A percentile compares a stretch with the other conserved stretches of the same genome.
Conservation (phyloP, 2,888 invertebrate species). For the Fragum sueziense region DNA sequence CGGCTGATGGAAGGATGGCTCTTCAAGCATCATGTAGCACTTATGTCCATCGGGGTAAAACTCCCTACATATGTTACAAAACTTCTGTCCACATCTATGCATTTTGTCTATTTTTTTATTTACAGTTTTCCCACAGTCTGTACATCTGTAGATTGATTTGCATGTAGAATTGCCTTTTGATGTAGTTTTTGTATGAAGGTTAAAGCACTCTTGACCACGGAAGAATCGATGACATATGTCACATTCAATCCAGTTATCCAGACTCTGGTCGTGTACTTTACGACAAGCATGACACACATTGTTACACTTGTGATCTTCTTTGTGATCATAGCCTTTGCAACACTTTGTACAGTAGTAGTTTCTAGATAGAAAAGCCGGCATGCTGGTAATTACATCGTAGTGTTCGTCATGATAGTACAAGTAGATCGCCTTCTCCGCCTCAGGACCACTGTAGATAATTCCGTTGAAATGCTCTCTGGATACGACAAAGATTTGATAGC, state of each 20-base stretch:
- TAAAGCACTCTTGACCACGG: constrained; percentile 21
- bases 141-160: background rate
- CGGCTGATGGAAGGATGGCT: background rate
- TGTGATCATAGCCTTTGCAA: constrained; percentile 30
- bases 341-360: constrained; percentile 28
- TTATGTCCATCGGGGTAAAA: background rate
- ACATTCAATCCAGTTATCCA: constrained; percentile 13
- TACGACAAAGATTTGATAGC: too few relatives aligned
- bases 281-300: constrained; percentile 19
- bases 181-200: constrained; percentile 9
- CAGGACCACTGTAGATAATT: too few relatives aligned
- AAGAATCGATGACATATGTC: constrained; percentile 22
- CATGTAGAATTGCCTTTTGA: constrained; percentile 18
- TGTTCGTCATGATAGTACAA: constrained; percentile 1
- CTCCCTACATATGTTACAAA: constrained; percentile 6
- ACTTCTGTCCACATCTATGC: background rate
- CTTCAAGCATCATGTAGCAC: background rate
- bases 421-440: background rate
- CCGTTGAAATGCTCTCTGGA: too few relatives aligned
- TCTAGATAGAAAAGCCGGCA: constrained; percentile 17
- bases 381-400: constrained; percentile 36
- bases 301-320: constrained; percentile 32
- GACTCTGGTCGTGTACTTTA: constrained; percentile 3
- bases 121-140: constrained; percentile 20
- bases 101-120: constrained; percentile 19